Evolutionary conservation across 2,888 invertebrate genomes (phyloP).

Genomic region (Drosophila pseudotakahashii): DNA sequence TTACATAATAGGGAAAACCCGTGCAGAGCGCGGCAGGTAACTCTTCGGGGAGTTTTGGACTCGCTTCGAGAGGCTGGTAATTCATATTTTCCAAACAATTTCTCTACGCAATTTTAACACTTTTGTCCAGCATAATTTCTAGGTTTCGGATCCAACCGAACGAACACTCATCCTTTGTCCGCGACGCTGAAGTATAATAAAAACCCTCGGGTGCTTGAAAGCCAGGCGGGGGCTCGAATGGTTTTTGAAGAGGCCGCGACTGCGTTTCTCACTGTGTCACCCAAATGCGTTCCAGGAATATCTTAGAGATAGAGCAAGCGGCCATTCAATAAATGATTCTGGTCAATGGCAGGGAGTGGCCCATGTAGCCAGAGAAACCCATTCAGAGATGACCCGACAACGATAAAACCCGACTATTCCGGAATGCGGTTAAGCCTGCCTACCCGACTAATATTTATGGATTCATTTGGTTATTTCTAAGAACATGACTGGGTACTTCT

Average conservation of each 20-base stretch:
- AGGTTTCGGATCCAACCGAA: slow-evolving; percentile 39
- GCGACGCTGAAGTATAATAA: slow-evolving; percentile 30
- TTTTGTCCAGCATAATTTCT: slow-evolving; percentile 70
- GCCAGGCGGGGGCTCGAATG: slow-evolving; percentile 41
- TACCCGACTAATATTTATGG: slow-evolving; percentile 15
- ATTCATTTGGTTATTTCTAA: slow-evolving; percentile 8
- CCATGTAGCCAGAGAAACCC: slow-evolving; percentile 46
- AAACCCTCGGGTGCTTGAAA: slow-evolving; percentile 34
- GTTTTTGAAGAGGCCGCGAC: slow-evolving; percentile 58
- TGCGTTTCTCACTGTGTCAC: slow-evolving; percentile 32
- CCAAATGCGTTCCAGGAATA: slow-evolving; percentile 50
- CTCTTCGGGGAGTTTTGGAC: slow-evolving; percentile 35
- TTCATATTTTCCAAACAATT: slow-evolving; percentile 79
- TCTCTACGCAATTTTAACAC: slow-evolving; percentile 73
- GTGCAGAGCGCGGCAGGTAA: slow-evolving; percentile 49
- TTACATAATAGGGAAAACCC: slow-evolving; percentile 35
- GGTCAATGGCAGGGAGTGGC: slow-evolving; percentile 48
- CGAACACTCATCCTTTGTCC: slow-evolving; percentile 50
- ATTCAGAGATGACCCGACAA: slow-evolving; percentile 43
- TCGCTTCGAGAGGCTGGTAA: slow-evolving; percentile 59
- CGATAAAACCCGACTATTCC: slow-evolving; percentile 24
- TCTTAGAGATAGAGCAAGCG: slow-evolving; percentile 22
- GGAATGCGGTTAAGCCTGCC: slow-evolving; percentile 31
- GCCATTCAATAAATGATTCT: slow-evolving; percentile 45
- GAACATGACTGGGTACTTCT: neutral